These are phyloP conservation scores for Gorsachius magnificus DNA, from an alignment of 2,797 vertebrate genomes.

Conservation along the genomic window DNA sequence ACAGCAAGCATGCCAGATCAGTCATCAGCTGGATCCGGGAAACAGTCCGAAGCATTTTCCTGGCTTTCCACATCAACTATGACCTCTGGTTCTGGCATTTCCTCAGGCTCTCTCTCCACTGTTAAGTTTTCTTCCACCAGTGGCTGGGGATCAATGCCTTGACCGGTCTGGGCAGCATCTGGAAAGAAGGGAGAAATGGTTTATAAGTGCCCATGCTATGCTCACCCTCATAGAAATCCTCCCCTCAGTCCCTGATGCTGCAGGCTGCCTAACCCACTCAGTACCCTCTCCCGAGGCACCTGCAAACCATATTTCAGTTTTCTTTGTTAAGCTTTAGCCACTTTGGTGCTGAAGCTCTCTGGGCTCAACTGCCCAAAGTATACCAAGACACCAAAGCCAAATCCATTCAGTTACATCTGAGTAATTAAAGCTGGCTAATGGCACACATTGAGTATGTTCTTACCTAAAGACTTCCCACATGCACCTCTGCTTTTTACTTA, in stretches of 20 bases:
- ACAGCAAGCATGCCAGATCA: slow-evolving; percentile 8
- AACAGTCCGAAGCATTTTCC: slow-evolving; percentile 28
- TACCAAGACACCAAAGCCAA: not conserved
- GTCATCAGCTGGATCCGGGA: slow-evolving; percentile 28
- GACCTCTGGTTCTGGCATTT: slow-evolving; percentile 14
- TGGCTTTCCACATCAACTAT: slow-evolving; percentile 13
- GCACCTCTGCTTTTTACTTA: not conserved
- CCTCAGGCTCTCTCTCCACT: not conserved
- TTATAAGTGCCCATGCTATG: not conserved
- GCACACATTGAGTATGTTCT: not conserved
- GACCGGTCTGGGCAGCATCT: slow-evolving; percentile 1
- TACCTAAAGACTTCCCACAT: not conserved
- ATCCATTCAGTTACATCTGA: not conserved
- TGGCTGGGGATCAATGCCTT: not conserved
- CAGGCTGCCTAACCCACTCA: not conserved
- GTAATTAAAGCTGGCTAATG: not conserved
- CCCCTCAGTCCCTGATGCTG: not conserved
- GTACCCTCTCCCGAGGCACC: not conserved
- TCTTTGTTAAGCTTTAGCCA: not conserved
- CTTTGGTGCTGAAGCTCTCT: not conserved
- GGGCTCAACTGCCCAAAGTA: not conserved
- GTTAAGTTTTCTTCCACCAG: not conserved
- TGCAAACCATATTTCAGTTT: not conserved
- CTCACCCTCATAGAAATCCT: not conserved
- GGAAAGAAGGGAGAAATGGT: not conserved